These are phyloP conservation scores for Paraescarpia echinospica DNA, from an alignment of 1,140 invertebrate species.

Conservation along the genomic window DNA sequence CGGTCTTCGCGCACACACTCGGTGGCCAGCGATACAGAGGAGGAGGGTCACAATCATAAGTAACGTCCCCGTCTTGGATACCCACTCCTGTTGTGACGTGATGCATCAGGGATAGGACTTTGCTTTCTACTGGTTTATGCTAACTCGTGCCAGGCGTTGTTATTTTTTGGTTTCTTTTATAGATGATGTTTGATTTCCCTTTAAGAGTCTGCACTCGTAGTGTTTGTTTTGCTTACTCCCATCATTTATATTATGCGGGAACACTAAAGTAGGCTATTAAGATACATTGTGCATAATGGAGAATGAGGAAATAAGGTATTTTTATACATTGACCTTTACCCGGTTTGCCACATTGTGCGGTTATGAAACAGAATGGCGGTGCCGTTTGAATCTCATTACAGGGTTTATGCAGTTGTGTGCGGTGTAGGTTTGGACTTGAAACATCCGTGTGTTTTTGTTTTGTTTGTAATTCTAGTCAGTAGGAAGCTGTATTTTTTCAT, in stretches of 20 bases:
- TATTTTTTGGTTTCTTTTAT: neutral
- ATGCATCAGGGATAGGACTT: neutral
- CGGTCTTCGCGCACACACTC: slow-evolving; percentile 17
- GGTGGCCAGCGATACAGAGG: slow-evolving; percentile 14
- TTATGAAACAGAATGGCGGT: neutral
- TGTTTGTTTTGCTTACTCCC: neutral
- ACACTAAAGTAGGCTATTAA: neutral
- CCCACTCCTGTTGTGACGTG: neutral
- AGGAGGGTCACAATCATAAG: slow-evolving; percentile 2
- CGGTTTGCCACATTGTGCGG: neutral
- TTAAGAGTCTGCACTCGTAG: neutral
- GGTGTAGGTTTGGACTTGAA: neutral
- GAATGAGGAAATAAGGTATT: neutral
- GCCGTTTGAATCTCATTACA: neutral
- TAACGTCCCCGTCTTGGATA: neutral
- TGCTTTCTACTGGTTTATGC: neutral
- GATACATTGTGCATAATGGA: neutral
- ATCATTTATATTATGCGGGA: neutral
- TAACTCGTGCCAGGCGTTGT: neutral
- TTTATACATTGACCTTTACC: neutral
- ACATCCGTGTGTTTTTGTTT: neutral
- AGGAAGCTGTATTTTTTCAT: neutral
- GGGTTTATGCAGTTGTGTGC: neutral
- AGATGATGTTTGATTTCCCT: neutral
- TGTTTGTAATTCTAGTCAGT: neutral